phyloP scores from a whole-genome alignment of 2,113 vertebrate genomes.

The Phylloscopus trochiloides region DNA sequence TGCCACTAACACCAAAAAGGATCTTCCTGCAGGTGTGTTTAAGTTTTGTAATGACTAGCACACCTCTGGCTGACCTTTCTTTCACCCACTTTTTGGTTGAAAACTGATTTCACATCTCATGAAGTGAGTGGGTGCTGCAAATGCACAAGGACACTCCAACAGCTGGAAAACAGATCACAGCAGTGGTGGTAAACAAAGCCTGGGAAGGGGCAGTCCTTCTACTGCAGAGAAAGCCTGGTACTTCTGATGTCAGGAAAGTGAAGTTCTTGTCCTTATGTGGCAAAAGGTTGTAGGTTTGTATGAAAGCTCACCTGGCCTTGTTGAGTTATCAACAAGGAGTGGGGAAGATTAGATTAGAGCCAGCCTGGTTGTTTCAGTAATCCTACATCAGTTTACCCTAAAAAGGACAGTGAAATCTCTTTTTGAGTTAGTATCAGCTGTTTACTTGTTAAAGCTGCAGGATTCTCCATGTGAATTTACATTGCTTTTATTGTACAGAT shows the following conservation, averaged over 20 bases:
- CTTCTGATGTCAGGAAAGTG: neutral
- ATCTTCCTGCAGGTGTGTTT: neutral
- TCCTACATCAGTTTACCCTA: neutral
- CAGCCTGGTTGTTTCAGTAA: neutral
- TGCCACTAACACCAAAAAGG: neutral
- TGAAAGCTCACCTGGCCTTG: neutral
- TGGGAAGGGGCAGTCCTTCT: neutral
- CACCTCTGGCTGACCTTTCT: neutral
- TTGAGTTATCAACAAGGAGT: neutral
- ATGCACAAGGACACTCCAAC: neutral
- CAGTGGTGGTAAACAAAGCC: accelerated
- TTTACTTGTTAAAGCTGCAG: neutral
- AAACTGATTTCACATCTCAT: neutral
- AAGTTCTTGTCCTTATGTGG: neutral
- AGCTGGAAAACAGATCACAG: neutral
- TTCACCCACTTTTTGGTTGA: neutral
- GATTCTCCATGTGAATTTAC: neutral
- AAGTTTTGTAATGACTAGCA: neutral
- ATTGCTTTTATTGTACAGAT: neutral
- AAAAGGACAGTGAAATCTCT: neutral
- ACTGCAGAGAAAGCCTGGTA: accelerated
- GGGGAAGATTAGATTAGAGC: neutral
- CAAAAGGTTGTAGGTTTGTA: neutral
- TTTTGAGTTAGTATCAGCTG: neutral
- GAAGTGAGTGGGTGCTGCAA: neutral